Percentiles rank a stretch among this genome's conserved stretches.
Conservation (phyloP, 2,113 vertebrate species). For the Chaenocephalus aceratus region DNA sequence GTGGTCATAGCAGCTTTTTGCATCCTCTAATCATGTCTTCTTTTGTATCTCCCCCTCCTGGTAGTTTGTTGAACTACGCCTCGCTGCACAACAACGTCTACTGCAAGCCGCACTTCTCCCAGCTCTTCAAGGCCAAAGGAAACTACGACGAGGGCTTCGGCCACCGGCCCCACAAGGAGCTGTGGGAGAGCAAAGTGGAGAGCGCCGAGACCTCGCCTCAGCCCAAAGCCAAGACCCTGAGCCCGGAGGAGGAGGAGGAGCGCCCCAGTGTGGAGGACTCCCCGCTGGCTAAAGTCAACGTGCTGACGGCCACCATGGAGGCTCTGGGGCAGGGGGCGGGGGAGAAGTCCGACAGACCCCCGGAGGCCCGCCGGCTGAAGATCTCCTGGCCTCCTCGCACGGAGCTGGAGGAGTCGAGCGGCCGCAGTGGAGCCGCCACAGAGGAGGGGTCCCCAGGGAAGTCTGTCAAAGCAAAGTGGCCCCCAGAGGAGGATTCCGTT, state of each 20-base stretch:
- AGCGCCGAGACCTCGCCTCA: conserved; percentile 59
- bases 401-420: conserved; percentile 37
- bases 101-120: conserved; percentile 97
- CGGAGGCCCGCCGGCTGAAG: conserved; percentile 91
- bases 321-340: conserved; percentile 81
- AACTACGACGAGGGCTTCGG: conserved; percentile 99
- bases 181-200: conserved; percentile 90
- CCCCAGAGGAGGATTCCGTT: conserved; percentile 88
- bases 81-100: conserved; percentile 94
- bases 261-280: conserved; percentile 92
- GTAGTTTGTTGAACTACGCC: conserved; percentile 92
- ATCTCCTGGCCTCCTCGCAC: conserved; percentile 93
- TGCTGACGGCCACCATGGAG: conserved; percentile 92
- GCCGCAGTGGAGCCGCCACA: conserved; percentile 37
- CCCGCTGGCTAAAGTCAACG: conserved; percentile 92
- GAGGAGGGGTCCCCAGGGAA: conserved; percentile 84
- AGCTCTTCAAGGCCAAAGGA: conserved; percentile 98
- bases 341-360: conserved; percentile 84
- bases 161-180: conserved; percentile 94
- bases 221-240: conserved; percentile 27
- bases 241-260: conserved; percentile 42
- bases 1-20: neutral
- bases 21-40: neutral
- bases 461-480: conserved; percentile 91
- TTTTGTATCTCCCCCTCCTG: conserved; percentile 36